A percentile compares a stretch with the other conserved stretches of the same genome.
phyloP scores from a whole-genome alignment of 2,113 vertebrate genomes.

The Psettodes erumei region DNA sequence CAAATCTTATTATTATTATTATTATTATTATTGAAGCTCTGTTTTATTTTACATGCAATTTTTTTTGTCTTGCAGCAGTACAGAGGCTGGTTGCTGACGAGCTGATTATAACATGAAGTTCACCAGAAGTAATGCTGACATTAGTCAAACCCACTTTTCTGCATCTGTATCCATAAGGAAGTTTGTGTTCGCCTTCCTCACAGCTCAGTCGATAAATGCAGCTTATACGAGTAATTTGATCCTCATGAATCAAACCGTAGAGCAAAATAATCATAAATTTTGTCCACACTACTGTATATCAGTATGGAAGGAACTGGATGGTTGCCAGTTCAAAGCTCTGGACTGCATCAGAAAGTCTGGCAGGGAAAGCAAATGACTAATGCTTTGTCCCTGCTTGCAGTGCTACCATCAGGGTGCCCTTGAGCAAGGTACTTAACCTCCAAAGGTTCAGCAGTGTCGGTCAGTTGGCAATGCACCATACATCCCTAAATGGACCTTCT shows the following conservation, averaged over 20 bases:
- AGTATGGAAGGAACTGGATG: conserved; percentile 26
- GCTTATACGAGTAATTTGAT: conserved; percentile 20
- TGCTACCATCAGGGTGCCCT: conserved; percentile 36
- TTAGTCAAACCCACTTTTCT: conserved; percentile 10
- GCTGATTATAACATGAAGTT: conserved; percentile 2
- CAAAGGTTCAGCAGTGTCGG: background rate
- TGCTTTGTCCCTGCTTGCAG: conserved; percentile 37
- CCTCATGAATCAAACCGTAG: conserved; percentile 20
- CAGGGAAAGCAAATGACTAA: conserved; percentile 34
- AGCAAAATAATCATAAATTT: conserved; percentile 52
- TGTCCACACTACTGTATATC: conserved; percentile 39
- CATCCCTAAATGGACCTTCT: background rate
- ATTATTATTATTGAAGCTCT: background rate
- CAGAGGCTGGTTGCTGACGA: background rate
- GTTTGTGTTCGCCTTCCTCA: background rate
- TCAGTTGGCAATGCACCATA: background rate
- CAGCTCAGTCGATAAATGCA: background rate
- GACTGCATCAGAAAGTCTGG: conserved; percentile 34
- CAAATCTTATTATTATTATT: conserved; percentile 6
- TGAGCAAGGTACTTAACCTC: conserved; percentile 63
- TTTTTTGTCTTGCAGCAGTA: background rate
- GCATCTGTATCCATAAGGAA: background rate
- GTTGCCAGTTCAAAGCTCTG: conserved; percentile 51
- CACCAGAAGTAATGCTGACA: background rate
- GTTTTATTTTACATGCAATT: background rate